Conservation (phyloP, 2,797 vertebrate genomes). For the Enteromius radiatus region DNA sequence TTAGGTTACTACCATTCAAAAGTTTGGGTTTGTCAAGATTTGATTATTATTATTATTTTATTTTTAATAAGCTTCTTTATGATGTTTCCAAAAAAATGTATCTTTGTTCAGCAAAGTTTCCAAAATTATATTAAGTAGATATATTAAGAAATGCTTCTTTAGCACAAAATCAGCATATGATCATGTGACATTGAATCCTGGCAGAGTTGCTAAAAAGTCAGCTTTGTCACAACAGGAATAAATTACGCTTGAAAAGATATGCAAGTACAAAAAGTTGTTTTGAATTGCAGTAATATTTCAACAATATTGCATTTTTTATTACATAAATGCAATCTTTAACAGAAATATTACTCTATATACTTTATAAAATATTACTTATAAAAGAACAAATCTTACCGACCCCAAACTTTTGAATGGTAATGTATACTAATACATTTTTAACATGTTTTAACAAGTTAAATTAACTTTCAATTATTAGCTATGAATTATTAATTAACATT, state of each 20-base stretch:
- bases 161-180: background rate
- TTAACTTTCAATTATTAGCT: background rate
- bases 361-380: too few relatives aligned
- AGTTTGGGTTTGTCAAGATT: background rate
- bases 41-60: background rate
- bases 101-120: background rate
- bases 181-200: background rate
- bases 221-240: background rate
- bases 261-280: background rate
- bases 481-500: background rate
- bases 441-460: background rate
- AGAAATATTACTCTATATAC: background rate
- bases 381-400: background rate
- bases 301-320: too few relatives aligned
- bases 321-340: background rate
- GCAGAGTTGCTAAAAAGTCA: background rate
- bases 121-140: background rate
- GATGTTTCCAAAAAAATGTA: background rate
- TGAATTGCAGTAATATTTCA: background rate
- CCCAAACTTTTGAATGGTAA: background rate
- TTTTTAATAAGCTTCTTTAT: background rate
- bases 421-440: background rate
- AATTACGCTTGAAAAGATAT: background rate
- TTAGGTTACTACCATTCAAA: background rate
- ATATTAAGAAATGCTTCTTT: background rate